phyloP scores from a whole-genome alignment of 2,797 vertebrate species.

The Acipenser oxyrinchus region DNA sequence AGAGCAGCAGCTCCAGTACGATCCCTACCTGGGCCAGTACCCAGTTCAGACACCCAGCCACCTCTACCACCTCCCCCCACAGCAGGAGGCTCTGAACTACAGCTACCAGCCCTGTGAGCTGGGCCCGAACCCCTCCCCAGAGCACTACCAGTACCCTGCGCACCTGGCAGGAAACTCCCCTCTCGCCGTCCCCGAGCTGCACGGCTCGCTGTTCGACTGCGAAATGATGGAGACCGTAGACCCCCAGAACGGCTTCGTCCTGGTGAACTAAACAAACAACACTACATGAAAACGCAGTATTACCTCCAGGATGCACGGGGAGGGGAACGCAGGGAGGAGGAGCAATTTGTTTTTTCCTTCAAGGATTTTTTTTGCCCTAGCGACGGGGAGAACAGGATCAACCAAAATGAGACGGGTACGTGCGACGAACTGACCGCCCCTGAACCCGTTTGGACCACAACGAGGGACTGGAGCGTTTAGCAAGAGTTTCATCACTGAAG shows the following conservation, averaged over 20 bases:
- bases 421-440: too few relatives aligned
- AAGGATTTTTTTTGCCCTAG: too few relatives aligned
- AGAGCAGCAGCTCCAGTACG: slow-evolving; percentile 62
- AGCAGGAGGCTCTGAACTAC: slow-evolving; percentile 52
- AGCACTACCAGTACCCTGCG: slow-evolving; percentile 22
- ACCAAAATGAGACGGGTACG: too few relatives aligned
- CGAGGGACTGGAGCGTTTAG: too few relatives aligned
- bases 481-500: too few relatives aligned
- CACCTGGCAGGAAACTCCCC: slow-evolving; percentile 48
- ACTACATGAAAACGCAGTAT: too few relatives aligned
- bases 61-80: slow-evolving; percentile 25
- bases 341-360: too few relatives aligned
- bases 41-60: slow-evolving; percentile 33
- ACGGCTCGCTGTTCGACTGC: slow-evolving; percentile 76
- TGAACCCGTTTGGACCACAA: too few relatives aligned
- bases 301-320: too few relatives aligned
- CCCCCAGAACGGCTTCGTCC: slow-evolving; percentile 88
- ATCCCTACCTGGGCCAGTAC: slow-evolving; percentile 74
- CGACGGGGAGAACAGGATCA: too few relatives aligned
- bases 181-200: slow-evolving; percentile 63
- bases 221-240: slow-evolving; percentile 98
- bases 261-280: slow-evolving; percentile 73
- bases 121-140: slow-evolving; percentile 33
- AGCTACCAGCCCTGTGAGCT: slow-evolving; percentile 65
- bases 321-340: too few relatives aligned